Base-by-base conservation (phyloP, 2,113 vertebrate genomes). In the Halcyon senegalensis region DNA sequence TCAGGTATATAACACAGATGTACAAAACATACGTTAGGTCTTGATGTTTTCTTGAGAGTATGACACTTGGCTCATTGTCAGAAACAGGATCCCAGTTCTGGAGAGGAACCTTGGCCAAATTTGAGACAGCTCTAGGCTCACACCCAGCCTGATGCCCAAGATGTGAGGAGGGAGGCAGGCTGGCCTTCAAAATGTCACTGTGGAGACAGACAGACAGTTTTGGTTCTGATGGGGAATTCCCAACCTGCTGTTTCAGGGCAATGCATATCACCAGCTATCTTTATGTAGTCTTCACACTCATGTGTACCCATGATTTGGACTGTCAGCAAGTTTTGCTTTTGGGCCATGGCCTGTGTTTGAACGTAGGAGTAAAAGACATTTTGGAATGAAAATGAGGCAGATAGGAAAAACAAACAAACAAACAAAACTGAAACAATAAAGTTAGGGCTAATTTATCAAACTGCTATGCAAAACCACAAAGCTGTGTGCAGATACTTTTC, bases 181-280 rank as follows among this genome's bases (percentile, higher is more conserved):
- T 82, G 44, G 19, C 6, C 63, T 77, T 80, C 30, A 27, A 58
- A 91, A 50, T 1, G 0, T 5, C 12, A 31, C 44, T 59, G 27
- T 46, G 20, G 35, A 72, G 30, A 59, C 0, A 51, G 33, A 63
- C 0, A 56, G 9, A 66, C 0, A 58, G 9, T 16, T 84, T 63
- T 33, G n/a, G 7, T 37, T 53, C 14, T 2, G 1, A 11, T 0
- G 0, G 27, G 39, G n/a, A 5, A 69, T 83, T 83, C 55, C 33
- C 24, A 79, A 2, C 5, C 6, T 6, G 37, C 4, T 4, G 1
- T 33, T 78, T n/a, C 41, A 69, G 25, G 35, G n/a, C 5, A 90
- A 76, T 35, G 11, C 24, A n/a, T 73, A 1, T 66, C 23, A 50
- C 2, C 30, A 28, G 18, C 23, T 0, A 0, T 39, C 6, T 81